Evolutionary conservation across 2,888 invertebrate genomes (phyloP).

Genomic region (Ornithoptera alexandrae): DNA sequence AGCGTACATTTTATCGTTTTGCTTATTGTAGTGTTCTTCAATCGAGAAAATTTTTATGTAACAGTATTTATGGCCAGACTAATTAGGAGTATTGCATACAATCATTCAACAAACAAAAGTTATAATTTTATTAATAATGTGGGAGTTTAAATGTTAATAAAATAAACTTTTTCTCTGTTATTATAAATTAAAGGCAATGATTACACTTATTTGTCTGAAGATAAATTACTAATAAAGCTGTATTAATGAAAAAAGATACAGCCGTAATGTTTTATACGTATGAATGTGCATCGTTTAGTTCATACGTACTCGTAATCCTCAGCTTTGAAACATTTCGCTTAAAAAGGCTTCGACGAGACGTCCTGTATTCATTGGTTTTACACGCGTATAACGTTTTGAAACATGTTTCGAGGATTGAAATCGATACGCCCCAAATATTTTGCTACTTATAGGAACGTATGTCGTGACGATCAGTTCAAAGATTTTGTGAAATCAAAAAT

Average conservation of each 20-base stretch:
- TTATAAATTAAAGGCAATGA: too few relatives aligned
- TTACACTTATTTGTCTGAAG: too few relatives aligned
- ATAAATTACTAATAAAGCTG: background rate
- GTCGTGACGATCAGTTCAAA: background rate
- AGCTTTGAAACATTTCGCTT: conserved; percentile 21
- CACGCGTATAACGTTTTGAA: conserved; percentile 17
- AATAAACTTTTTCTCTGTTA: too few relatives aligned
- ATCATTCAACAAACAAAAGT: too few relatives aligned
- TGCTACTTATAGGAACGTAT: conserved; percentile 3
- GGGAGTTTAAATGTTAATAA: too few relatives aligned
- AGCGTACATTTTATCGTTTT: too few relatives aligned
- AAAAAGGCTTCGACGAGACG: conserved; percentile 22
- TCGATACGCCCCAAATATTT: conserved; percentile 14
- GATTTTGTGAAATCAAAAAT: conserved; percentile 1
- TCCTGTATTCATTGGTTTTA: conserved; percentile 24
- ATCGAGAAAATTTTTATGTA: too few relatives aligned
- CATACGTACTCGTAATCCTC: conserved; percentile 14
- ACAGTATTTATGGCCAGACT: too few relatives aligned
- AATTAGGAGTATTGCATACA: too few relatives aligned
- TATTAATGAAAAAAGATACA: conserved; percentile 1
- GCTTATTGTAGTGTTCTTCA: too few relatives aligned
- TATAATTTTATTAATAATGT: too few relatives aligned
- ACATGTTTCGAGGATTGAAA: conserved; percentile 18
- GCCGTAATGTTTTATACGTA: background rate
- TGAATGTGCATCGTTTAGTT: conserved; percentile 7